phyloP scores from a whole-genome alignment of 1,140 invertebrate genomes.

The Myzus persicae region DNA sequence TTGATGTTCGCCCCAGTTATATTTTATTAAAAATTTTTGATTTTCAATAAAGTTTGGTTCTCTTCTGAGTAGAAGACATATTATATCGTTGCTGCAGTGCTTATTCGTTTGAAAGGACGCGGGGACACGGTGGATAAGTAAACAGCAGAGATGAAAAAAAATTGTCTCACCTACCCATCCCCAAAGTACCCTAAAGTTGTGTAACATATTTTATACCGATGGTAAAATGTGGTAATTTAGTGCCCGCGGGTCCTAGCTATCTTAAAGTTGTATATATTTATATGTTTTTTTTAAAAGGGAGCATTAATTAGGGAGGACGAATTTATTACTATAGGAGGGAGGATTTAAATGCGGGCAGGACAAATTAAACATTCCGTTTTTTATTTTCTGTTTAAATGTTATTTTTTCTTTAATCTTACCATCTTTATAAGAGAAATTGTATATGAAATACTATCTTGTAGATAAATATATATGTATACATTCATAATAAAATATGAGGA shows the following conservation, averaged over 20 bases:
- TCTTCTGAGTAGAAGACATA: not conserved
- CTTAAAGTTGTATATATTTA: not conserved
- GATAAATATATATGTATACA: not conserved
- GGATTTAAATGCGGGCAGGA: not conserved
- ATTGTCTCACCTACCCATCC: constrained; percentile 17
- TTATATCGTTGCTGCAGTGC: not conserved
- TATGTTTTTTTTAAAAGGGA: not conserved
- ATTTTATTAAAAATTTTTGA: constrained; percentile 25
- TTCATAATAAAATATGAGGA: not conserved
- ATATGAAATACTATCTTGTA: not conserved
- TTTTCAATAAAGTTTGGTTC: not conserved
- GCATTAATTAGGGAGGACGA: constrained; percentile 21
- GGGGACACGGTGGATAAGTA: not conserved
- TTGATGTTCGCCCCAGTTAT: not conserved
- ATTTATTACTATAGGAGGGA: constrained; percentile 23
- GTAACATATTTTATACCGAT: constrained; percentile 51
- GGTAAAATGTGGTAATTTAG: constrained; percentile 13
- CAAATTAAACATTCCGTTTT: constrained; percentile 7
- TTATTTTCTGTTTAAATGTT: not conserved
- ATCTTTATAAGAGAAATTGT: not conserved
- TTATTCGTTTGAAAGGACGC: not conserved
- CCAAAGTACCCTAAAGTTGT: constrained; percentile 49
- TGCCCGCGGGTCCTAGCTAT: constrained; percentile 1
- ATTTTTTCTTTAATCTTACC: not conserved
- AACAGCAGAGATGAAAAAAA: constrained; percentile 1